Evolutionary conservation across 2,888 invertebrate species (phyloP).

Genomic region (Cephus spinipes): DNA sequence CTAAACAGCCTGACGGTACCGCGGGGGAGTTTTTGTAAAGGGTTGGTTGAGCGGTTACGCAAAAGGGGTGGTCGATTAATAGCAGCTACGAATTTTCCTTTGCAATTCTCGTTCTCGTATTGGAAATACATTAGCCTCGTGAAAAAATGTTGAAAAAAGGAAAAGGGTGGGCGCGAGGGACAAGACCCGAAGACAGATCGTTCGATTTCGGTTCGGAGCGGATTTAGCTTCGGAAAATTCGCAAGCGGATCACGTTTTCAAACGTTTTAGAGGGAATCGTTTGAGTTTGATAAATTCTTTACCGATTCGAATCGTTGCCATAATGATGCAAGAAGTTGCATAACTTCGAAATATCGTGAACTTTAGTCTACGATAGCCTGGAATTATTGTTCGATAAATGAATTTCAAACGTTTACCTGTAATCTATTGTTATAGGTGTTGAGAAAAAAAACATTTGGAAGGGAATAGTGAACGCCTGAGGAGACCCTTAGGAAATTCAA

Average conservation of each 20-base stretch:
- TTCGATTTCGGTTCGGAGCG: slow-evolving; percentile 12
- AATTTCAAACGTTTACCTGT: too few relatives aligned
- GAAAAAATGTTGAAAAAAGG: slow-evolving; percentile 1
- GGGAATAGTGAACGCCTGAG: too few relatives aligned
- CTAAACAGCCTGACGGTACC: background rate
- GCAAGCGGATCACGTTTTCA: slow-evolving; percentile 39
- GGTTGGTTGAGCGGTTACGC: background rate
- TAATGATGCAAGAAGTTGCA: background rate
- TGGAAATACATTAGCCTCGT: slow-evolving; percentile 15
- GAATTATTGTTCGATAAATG: too few relatives aligned
- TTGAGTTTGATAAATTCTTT: slow-evolving; percentile 39
- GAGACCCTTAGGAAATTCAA: too few relatives aligned
- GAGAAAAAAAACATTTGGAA: too few relatives aligned
- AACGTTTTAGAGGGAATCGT: slow-evolving; percentile 40
- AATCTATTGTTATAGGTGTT: too few relatives aligned
- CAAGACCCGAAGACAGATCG: slow-evolving; percentile 13
- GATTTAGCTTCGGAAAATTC: slow-evolving; percentile 14
- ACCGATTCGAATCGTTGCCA: slow-evolving; percentile 16
- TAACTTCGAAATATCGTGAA: background rate
- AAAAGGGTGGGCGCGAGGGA: background rate
- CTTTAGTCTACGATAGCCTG: too few relatives aligned
- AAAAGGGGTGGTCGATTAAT: slow-evolving; percentile 7
- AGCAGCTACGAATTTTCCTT: slow-evolving; percentile 12
- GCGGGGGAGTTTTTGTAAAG: background rate
- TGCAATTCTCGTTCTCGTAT: slow-evolving; percentile 3